Conservation (phyloP, 2,113 vertebrate genomes). For the Numida meleagris region DNA sequence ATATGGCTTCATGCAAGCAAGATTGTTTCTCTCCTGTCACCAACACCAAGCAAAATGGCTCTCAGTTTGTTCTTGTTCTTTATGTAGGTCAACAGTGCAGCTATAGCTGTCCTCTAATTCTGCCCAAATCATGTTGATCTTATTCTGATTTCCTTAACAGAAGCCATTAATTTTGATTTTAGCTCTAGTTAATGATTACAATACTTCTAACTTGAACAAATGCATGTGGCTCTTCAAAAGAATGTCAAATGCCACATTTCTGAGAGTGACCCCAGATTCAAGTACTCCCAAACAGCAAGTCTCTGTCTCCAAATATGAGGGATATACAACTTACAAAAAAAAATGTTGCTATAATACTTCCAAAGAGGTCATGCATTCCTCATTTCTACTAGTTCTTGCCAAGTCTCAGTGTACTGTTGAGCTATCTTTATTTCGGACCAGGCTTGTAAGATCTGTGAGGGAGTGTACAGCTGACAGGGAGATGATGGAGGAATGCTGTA, state of each 20-base stretch:
- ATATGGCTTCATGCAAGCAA: background rate
- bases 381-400: background rate
- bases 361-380: background rate
- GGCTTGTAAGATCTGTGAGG: background rate
- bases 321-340: background rate
- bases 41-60: background rate
- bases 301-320: background rate
- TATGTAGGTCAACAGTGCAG: slow-evolving; percentile 21
- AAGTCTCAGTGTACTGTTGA: background rate
- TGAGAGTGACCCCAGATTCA: background rate
- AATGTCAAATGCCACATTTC: background rate
- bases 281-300: background rate
- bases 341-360: background rate
- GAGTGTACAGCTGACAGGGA: background rate
- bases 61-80: background rate
- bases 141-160: background rate
- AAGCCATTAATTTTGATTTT: background rate
- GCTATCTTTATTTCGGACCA: background rate
- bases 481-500: background rate
- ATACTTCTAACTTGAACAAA: background rate
- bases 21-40: background rate
- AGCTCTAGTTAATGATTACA: background rate
- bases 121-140: background rate
- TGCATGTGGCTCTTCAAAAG: background rate
- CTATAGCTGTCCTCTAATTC: background rate